Evolutionary conservation across 2,888 invertebrate species (phyloP).

Genomic region (Bombylius discolor): DNA sequence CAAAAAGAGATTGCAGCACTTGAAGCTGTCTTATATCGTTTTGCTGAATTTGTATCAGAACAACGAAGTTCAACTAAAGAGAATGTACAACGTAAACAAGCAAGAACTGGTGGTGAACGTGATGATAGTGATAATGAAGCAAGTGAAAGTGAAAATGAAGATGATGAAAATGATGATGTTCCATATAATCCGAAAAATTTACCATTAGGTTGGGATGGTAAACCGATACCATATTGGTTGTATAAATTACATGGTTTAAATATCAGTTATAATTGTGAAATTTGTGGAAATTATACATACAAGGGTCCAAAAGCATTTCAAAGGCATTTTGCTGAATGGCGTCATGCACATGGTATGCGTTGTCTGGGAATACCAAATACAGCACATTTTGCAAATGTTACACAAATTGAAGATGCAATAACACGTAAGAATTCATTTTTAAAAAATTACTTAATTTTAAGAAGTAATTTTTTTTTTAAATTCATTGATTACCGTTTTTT

Average conservation of each 20-base stretch:
- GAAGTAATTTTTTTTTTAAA: slow-evolving; percentile 1
- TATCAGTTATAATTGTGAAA: slow-evolving; percentile 97
- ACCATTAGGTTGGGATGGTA: slow-evolving; percentile 98
- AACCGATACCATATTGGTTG: slow-evolving; percentile 91
- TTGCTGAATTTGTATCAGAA: slow-evolving; percentile 70
- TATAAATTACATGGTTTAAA: slow-evolving; percentile 98
- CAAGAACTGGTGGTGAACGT: slow-evolving; percentile 83
- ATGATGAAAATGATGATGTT: slow-evolving; percentile 87
- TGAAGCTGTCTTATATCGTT: slow-evolving; percentile 81
- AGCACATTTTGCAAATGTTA: slow-evolving; percentile 99
- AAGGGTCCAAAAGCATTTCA: slow-evolving; percentile 99
- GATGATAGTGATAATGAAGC: slow-evolving; percentile 86
- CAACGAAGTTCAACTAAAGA: slow-evolving; percentile 89
- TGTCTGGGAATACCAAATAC: slow-evolving; percentile 99
- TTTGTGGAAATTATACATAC: slow-evolving; percentile 97
- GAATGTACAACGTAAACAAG: slow-evolving; percentile 96
- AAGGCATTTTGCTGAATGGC: slow-evolving; percentile 91
- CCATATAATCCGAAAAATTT: slow-evolving; percentile 99
- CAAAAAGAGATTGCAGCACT: slow-evolving; percentile 78
- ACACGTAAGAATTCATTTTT: slow-evolving; percentile 51
- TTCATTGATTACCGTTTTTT: slow-evolving; percentile 22
- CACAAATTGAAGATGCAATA: slow-evolving; percentile 94
- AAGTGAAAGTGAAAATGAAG: slow-evolving; percentile 63
- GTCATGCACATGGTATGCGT: slow-evolving; percentile 88
- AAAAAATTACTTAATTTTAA: not conserved